phyloP scores from a whole-genome alignment of 23 tunicate genomes.

The Trididemnum nubilum region DNA sequence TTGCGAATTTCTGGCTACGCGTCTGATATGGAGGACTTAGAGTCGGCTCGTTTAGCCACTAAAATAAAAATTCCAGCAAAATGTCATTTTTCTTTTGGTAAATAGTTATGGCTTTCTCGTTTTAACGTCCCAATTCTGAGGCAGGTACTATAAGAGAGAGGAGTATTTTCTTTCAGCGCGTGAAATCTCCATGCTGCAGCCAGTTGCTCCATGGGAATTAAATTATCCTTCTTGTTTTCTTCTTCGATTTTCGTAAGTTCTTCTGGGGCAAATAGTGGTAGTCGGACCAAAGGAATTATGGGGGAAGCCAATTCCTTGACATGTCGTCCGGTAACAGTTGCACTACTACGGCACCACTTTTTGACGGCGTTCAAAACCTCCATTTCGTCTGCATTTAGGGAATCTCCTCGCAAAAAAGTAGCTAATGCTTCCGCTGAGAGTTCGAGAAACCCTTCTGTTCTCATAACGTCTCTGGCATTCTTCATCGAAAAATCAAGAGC shows the following conservation, averaged over 20 bases:
- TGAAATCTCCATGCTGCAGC: conserved; percentile 95
- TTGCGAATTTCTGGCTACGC: too few species aligned
- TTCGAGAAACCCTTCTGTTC: conserved; percentile 60
- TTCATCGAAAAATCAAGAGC: conserved; percentile 60
- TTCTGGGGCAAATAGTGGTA: conserved; percentile 69
- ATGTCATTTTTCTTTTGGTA: conserved; percentile 38
- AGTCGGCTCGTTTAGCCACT: too few species aligned
- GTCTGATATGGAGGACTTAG: too few species aligned
- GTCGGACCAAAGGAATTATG: conserved; percentile 61
- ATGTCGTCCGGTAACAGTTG: conserved; percentile 44
- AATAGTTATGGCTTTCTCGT: conserved; percentile 64
- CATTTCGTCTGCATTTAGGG: conserved; percentile 81
- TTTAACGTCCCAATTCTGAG: conserved; percentile 55
- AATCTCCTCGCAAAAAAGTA: conserved; percentile 73
- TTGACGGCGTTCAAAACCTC: conserved; percentile 72
- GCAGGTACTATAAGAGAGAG: conserved; percentile 45
- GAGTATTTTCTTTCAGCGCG: conserved; percentile 80
- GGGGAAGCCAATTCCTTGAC: conserved; percentile 64
- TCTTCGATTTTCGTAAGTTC: conserved; percentile 85
- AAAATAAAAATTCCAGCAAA: too few species aligned
- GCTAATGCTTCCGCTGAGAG: conserved; percentile 72
- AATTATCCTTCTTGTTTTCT: conserved; percentile 59
- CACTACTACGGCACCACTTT: conserved; percentile 60
- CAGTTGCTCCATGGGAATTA: conserved; percentile 85
- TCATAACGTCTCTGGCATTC: conserved; percentile 55